A percentile compares a stretch with the other conserved stretches of the same genome.
Conservation (phyloP, 2,888 invertebrate genomes). For the Zhuqinia jingwanae region DNA sequence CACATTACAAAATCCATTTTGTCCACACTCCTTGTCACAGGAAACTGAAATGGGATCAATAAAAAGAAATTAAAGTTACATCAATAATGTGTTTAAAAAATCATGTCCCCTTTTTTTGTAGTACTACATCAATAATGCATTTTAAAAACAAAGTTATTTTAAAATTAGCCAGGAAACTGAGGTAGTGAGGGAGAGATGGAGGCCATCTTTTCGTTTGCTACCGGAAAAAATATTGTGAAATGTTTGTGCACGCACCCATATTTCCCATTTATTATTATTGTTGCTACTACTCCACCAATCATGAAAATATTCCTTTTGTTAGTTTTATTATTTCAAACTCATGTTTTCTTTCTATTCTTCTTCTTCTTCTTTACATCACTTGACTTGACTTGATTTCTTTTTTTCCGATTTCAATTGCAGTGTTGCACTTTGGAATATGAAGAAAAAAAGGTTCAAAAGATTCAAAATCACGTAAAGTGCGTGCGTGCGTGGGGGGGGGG, state of each 20-base stretch:
- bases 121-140: neutral
- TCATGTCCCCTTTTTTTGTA: no score
- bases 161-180: neutral
- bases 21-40: conserved; percentile 96
- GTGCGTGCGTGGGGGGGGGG: neutral
- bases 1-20: conserved; percentile 95
- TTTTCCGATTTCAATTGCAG: conserved; percentile 28
- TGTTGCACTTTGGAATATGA: conserved; percentile 49
- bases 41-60: conserved; percentile 86
- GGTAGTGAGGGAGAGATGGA: no score
- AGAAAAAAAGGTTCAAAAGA: conserved; percentile 1
- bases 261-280: conserved; percentile 18
- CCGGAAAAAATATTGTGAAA: conserved; percentile 12
- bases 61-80: conserved; percentile 34
- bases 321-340: neutral
- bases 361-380: conserved; percentile 8
- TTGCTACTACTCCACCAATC: conserved; percentile 10
- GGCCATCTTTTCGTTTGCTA: conserved; percentile 32
- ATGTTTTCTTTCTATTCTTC: neutral
- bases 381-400: conserved; percentile 8
- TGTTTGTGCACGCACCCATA: conserved; percentile 9
- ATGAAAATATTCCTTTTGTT: neutral
- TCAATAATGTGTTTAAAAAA: no score
- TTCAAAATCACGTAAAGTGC: neutral
- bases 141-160: conserved; percentile 21